Percentiles rank a stretch among this genome's conserved stretches.
Evolutionary conservation across 2,888 invertebrate species (phyloP).

Genomic region (Willowsia nigromaculata): DNA sequence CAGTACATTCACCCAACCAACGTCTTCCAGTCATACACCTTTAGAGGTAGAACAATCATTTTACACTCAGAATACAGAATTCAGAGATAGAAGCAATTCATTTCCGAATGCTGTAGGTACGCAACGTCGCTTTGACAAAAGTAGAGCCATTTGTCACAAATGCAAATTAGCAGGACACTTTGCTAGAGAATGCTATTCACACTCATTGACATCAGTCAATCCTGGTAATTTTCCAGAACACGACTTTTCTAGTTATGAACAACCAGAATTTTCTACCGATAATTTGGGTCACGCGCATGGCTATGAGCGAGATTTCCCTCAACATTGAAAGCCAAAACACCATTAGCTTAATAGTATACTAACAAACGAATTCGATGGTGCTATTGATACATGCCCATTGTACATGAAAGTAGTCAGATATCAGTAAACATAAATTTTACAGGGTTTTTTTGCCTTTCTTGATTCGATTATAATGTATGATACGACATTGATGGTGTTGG

Average conservation of each 20-base stretch:
- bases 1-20: too few species aligned
- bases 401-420: too few species aligned
- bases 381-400: conserved; percentile 21
- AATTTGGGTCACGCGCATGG: background rate
- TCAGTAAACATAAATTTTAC: too few species aligned
- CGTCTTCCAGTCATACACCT: too few species aligned
- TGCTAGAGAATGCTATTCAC: background rate
- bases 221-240: background rate
- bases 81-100: background rate
- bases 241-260: background rate
- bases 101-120: background rate
- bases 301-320: conserved; percentile 10
- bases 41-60: background rate
- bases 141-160: background rate
- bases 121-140: background rate
- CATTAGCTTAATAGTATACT: background rate
- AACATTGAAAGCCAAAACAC: background rate
- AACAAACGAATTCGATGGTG: conserved; percentile 14
- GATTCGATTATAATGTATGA: background rate
- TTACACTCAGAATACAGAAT: background rate
- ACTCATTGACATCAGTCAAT: background rate
- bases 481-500: background rate
- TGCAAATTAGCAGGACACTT: conserved; percentile 13
- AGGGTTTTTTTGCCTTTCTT: conserved; percentile 22
- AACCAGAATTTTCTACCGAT: background rate